These are phyloP conservation scores for Drosophila tsacasi DNA, from an alignment of 1,140 invertebrate genomes.

Conservation along the genomic window DNA sequence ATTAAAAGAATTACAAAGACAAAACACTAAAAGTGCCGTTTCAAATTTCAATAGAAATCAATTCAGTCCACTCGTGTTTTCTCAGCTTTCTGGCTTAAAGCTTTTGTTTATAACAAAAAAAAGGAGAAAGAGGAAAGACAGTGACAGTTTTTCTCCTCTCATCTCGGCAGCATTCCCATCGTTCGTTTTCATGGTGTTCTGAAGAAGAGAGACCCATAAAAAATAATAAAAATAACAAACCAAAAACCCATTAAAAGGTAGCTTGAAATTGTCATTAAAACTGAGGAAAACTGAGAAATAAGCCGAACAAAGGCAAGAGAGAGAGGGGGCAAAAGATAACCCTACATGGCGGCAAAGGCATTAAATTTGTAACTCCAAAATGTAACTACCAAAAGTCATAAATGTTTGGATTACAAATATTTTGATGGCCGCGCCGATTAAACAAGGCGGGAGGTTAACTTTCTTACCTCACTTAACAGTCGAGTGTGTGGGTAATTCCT, in stretches of 20 bases:
- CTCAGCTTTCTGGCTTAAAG: conserved; percentile 37
- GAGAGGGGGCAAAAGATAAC: conserved; percentile 36
- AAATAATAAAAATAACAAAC: conserved; percentile 56
- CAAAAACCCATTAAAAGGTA: conserved; percentile 70
- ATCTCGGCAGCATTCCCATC: conserved; percentile 16
- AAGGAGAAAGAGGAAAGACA: neutral
- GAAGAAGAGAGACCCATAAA: conserved; percentile 63
- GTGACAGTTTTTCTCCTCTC: conserved; percentile 37
- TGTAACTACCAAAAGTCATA: conserved; percentile 67
- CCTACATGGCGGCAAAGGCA: conserved; percentile 24
- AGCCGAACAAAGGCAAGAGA: conserved; percentile 23
- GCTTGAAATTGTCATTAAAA: conserved; percentile 77
- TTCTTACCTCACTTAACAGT: conserved; percentile 21
- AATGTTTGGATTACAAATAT: conserved; percentile 82
- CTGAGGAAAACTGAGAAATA: conserved; percentile 24
- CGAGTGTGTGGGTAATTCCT: conserved; percentile 50
- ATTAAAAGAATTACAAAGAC: conserved; percentile 47
- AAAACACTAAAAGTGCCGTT: conserved; percentile 71
- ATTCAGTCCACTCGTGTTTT: conserved; percentile 62
- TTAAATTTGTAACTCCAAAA: conserved; percentile 70
- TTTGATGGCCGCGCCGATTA: conserved; percentile 62
- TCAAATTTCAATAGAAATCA: conserved; percentile 83
- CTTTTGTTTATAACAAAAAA: conserved; percentile 62
- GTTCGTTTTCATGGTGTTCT: conserved; percentile 39
- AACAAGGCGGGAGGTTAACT: conserved; percentile 43